phyloP scores from a whole-genome alignment of 1,140 invertebrate genomes.

The Neodiprion fabricii region DNA sequence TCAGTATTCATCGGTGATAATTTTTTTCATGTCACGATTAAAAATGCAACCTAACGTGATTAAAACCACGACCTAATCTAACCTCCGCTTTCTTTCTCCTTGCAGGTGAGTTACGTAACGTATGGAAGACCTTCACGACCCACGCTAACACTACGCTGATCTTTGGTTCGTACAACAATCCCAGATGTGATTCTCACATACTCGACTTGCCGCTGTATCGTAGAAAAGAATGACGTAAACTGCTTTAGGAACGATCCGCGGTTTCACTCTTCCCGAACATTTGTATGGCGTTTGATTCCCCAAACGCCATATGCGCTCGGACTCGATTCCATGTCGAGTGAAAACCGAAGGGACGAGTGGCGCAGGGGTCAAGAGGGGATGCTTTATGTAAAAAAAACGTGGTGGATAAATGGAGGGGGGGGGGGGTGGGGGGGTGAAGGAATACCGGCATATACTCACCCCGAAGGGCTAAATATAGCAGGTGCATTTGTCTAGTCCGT shows the following conservation, averaged over 20 bases:
- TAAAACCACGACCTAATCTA: not conserved
- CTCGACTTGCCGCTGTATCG: not conserved
- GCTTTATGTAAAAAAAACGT: slow-evolving; percentile 8
- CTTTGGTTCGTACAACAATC: slow-evolving; percentile 8
- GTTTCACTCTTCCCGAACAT: not conserved
- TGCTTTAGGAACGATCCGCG: not conserved
- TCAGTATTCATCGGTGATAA: too few relatives aligned
- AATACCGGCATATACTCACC: not conserved
- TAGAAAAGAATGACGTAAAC: slow-evolving; percentile 19
- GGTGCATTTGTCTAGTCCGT: slow-evolving; percentile 55
- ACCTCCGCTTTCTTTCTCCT: slow-evolving; percentile 33
- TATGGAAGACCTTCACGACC: too few relatives aligned
- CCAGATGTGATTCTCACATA: slow-evolving; percentile 24
- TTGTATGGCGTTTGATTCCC: too few relatives aligned
- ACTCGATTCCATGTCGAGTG: too few relatives aligned
- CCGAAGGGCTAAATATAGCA: slow-evolving; percentile 43
- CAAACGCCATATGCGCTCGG: too few relatives aligned
- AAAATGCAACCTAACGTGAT: slow-evolving; percentile 12
- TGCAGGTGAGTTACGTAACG: slow-evolving; percentile 44
- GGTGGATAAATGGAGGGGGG: not conserved
- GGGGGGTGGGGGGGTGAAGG: not conserved
- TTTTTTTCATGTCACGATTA: too few relatives aligned
- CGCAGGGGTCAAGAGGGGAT: not conserved
- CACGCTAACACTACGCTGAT: too few relatives aligned
- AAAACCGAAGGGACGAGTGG: slow-evolving; percentile 20